Percentiles rank a stretch among this genome's conserved stretches.
Evolutionary conservation across 1,140 invertebrate species (phyloP).

Genomic region (Drosophila sulfurigaster): DNA sequence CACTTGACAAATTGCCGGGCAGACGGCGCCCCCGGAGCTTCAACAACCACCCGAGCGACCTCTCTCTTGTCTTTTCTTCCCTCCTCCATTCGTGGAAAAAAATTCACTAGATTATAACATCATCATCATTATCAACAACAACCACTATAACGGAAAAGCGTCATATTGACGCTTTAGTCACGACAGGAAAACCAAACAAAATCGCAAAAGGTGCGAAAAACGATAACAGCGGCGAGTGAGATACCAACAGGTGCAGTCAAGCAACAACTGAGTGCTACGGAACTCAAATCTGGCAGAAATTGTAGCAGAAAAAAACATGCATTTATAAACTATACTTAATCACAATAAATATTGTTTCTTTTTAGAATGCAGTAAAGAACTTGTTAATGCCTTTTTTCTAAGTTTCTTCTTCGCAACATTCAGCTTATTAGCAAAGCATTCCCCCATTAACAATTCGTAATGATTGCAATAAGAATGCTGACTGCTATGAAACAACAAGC

Average conservation of each 20-base stretch:
- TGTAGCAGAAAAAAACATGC: background rate
- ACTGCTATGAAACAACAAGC: no score
- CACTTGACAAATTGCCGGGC: constrained; percentile 62
- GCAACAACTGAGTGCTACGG: background rate
- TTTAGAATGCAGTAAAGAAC: no score
- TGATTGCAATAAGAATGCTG: no score
- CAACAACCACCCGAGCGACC: background rate
- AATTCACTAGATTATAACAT: constrained; percentile 17
- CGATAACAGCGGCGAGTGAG: constrained; percentile 32
- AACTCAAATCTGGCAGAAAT: background rate
- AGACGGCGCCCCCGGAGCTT: constrained; percentile 58
- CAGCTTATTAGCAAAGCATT: no score
- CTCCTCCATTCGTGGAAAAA: constrained; percentile 28
- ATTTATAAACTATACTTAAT: background rate
- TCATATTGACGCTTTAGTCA: constrained; percentile 6
- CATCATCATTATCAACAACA: background rate
- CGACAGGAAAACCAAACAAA: constrained; percentile 1
- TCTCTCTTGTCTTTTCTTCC: background rate
- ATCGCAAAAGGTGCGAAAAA: constrained; percentile 24
- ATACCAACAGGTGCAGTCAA: constrained; percentile 9
- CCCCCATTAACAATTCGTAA: no score
- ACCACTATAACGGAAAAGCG: constrained; percentile 1
- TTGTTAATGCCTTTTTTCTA: no score
- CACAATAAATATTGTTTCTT: no score
- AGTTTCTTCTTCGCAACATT: no score